phyloP scores from a whole-genome alignment of 1,140 invertebrate species.

The Oppia nitens region DNA sequence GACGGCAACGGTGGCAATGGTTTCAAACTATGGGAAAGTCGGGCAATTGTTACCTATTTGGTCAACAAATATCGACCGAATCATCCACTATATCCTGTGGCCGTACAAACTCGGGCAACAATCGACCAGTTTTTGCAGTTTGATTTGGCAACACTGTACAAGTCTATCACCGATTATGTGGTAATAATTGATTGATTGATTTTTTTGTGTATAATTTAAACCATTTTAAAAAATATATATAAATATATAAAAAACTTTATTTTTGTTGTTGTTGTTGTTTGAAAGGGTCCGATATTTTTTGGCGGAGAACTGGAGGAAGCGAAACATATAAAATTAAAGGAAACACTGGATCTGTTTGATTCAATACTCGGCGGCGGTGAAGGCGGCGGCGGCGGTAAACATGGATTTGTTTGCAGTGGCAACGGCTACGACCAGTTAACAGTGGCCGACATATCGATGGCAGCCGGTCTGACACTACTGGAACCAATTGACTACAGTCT shows the following conservation, averaged over 20 bases:
- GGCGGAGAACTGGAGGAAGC: background rate
- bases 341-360: slow-evolving; percentile 2
- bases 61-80: background rate
- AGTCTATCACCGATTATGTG: background rate
- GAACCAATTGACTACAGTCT: background rate
- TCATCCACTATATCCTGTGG: background rate
- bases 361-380: background rate
- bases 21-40: background rate
- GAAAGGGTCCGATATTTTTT: background rate
- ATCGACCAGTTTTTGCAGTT: background rate
- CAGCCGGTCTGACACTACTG: background rate
- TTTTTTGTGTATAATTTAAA: too few species aligned
- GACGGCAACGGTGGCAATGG: too few species aligned
- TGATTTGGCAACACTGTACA: background rate
- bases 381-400: background rate
- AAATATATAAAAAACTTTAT: too few species aligned
- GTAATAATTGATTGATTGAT: too few species aligned
- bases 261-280: too few species aligned
- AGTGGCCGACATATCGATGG: slow-evolving; percentile 1
- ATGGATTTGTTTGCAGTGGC: background rate
- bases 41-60: slow-evolving; percentile 9
- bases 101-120: background rate
- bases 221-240: too few species aligned
- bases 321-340: background rate
- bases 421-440: background rate